Evolutionary conservation across 2,797 vertebrate species (phyloP).

Genomic region (Gastrophryne carolinensis): DNA sequence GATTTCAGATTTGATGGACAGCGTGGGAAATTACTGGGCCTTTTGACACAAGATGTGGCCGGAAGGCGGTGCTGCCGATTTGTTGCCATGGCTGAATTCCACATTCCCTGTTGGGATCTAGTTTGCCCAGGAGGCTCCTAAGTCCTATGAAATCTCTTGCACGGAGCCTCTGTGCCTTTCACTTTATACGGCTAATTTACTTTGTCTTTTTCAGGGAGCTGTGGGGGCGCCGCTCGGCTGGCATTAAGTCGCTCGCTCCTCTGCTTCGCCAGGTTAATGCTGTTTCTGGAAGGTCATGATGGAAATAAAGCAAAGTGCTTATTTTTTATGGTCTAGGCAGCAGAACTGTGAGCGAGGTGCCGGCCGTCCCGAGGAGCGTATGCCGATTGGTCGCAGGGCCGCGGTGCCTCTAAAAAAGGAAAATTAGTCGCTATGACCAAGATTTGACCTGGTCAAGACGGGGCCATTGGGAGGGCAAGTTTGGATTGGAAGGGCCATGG

Average conservation of each 20-base stretch:
- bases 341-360: background rate
- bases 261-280: background rate
- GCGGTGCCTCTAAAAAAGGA: background rate
- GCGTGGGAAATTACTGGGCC: too few relatives aligned
- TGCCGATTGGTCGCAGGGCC: background rate
- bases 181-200: background rate
- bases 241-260: background rate
- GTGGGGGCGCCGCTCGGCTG: background rate
- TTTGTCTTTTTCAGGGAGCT: background rate
- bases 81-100: background rate
- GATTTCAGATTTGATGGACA: too few relatives aligned
- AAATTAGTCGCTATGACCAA: background rate
- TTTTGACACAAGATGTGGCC: too few relatives aligned
- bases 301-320: background rate
- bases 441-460: background rate
- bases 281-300: slow-evolving; percentile 12
- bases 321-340: background rate
- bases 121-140: background rate
- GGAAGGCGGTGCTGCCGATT: too few relatives aligned
- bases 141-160: background rate
- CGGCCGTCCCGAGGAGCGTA: slow-evolving; percentile 13
- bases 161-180: background rate
- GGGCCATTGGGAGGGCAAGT: background rate
- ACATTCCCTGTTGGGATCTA: background rate
- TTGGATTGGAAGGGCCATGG: background rate